Evolutionary conservation across 2,113 vertebrate species (phyloP).

Genomic region (Vidua chalybeata): DNA sequence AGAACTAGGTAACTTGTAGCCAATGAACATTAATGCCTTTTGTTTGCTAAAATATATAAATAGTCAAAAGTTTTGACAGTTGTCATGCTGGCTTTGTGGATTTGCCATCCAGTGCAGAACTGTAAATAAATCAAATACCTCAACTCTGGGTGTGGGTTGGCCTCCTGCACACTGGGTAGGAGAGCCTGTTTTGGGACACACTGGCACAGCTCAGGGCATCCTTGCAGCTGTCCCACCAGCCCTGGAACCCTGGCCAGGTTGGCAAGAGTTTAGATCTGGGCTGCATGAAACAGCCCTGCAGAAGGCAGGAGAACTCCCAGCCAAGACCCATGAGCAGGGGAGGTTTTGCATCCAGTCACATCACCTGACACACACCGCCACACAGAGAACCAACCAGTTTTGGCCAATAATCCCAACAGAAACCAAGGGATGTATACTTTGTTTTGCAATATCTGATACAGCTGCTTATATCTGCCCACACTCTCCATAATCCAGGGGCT

Average conservation of each 20-base stretch:
- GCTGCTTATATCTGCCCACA: background rate
- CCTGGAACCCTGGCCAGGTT: no score
- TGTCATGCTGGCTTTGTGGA: background rate
- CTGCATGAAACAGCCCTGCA: background rate
- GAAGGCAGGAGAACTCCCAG: background rate
- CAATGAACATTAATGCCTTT: background rate
- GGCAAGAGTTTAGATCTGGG: background rate
- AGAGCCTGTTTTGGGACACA: background rate
- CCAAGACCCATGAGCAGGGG: background rate
- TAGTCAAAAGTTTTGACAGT: background rate
- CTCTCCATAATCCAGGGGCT: background rate
- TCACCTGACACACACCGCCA: background rate
- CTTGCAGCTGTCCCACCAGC: slow-evolving; percentile 56
- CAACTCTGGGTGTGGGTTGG: background rate
- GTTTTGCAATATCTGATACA: background rate
- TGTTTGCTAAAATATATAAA: background rate
- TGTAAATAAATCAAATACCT: background rate
- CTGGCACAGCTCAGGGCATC: background rate
- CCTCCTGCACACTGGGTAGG: background rate
- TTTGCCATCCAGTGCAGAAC: background rate
- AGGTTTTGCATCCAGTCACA: background rate
- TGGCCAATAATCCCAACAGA: background rate
- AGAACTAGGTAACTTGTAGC: background rate
- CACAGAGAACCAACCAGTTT: background rate
- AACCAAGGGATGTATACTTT: background rate